Evolutionary conservation across 1,140 invertebrate genomes (phyloP), one percentile per base, ranked within the genome.

Genomic region (Ladona fulva): DNA sequence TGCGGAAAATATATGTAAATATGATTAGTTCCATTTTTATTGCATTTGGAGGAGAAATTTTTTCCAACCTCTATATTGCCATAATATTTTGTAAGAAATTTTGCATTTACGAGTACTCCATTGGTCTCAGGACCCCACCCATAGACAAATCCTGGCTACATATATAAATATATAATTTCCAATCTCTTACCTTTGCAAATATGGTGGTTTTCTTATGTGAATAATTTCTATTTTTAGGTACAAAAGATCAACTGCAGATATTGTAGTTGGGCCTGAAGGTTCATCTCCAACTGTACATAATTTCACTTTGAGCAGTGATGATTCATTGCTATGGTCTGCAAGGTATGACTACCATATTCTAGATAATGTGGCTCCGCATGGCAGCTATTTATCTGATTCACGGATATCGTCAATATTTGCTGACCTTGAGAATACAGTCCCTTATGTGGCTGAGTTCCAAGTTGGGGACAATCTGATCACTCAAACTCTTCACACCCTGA

Each of bases 251-350:
- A 91, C 89, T 0, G 86, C 89, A 78, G 86, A 85, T 78, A 86
- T 95, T 12, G 87, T 84, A 0, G 89, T 97, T 22, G 52, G 52
- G 1, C 90, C 91, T 0, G 80, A 83, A 59, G 81, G 83, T 42
- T 82, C 83, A 12, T 89, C 88, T 14, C 89, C 89, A 22, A 84
- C 89, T 44, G 86, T 86, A 66, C 81, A 94, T 24, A 95, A 97
- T 85, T 94, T 97, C 81, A 93, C 91, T 0, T 85, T 98, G 19
- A 90, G 92, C 87, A 87, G 89, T 74, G 90, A 93, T 82, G 90
- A 94, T 83, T 88, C 91, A 0, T 84, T 89, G 76, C 89, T 92
- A 80, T 97, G 95, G 95, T 92, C 92, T 0, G 88, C 88, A 14
- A 88, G 89, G 8, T 88, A 93, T 82, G 93, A 95, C 84, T 95